These are phyloP conservation scores for Homarus americanus DNA, from an alignment of 1,140 invertebrate genomes.

Conservation along the genomic window DNA sequence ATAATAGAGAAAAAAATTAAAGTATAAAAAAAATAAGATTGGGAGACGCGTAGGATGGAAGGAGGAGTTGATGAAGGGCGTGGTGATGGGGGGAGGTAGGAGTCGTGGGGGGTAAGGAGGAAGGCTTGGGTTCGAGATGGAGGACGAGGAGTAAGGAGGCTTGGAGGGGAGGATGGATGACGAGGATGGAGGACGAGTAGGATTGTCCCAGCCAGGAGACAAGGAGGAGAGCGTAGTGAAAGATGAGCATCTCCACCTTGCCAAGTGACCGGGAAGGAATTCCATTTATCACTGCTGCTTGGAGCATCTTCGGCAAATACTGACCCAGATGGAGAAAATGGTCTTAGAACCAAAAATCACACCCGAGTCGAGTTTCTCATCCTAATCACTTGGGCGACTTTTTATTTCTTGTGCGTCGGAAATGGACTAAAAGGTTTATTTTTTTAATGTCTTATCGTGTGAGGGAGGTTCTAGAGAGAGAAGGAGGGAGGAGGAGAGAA, in stretches of 20 bases:
- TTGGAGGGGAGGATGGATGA: background rate
- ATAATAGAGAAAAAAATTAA: background rate
- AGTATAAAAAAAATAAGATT: too few species aligned
- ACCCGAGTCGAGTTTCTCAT: too few species aligned
- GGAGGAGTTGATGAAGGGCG: background rate
- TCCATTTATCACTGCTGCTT: conserved; percentile 49
- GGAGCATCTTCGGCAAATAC: conserved; percentile 18
- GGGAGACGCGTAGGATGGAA: too few species aligned
- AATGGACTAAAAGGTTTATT: too few species aligned
- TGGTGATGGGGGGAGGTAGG: background rate
- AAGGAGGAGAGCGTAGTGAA: background rate
- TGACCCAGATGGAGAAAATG: background rate
- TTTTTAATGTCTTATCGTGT: too few species aligned
- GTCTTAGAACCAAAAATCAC: background rate
- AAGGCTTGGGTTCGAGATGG: background rate
- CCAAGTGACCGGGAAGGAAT: conserved; percentile 28
- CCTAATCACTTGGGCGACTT: background rate
- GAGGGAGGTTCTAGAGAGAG: too few species aligned
- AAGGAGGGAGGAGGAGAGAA: too few species aligned
- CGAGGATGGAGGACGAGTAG: background rate
- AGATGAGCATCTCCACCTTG: conserved; percentile 15
- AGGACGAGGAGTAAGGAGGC: background rate
- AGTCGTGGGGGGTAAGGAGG: background rate
- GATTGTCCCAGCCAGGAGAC: background rate
- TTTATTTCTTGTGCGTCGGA: too few species aligned